A percentile compares a stretch with the other conserved stretches of the same genome.
Evolutionary conservation across 2,888 invertebrate species (phyloP).

Genomic region (Blera fallax): DNA sequence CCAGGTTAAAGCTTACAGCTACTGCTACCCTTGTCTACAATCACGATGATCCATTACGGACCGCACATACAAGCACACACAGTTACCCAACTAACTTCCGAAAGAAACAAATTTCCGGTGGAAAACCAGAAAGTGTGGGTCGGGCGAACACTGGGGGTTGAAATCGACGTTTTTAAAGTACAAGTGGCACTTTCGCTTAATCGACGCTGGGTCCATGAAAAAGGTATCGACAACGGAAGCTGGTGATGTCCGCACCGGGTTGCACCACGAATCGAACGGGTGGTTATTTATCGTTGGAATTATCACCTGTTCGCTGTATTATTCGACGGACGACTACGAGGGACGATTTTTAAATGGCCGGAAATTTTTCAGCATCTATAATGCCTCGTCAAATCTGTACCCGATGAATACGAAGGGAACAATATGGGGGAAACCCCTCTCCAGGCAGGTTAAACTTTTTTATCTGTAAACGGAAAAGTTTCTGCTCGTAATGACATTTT

Average conservation of each 20-base stretch:
- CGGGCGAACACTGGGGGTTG: constrained; percentile 58
- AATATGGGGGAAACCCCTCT: constrained; percentile 16
- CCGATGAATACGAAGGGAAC: neutral
- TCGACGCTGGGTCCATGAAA: constrained; percentile 55
- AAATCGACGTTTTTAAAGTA: constrained; percentile 62
- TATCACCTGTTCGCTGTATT: constrained; percentile 71
- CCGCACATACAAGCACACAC: constrained; percentile 20
- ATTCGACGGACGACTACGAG: constrained; percentile 33
- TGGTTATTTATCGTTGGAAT: constrained; percentile 71
- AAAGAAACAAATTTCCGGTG: constrained; percentile 72
- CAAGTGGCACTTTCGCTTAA: constrained; percentile 67
- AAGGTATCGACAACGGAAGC: constrained; percentile 72
- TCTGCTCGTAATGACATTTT: constrained; percentile 61
- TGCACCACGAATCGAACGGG: constrained; percentile 55
- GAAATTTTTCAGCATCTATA: constrained; percentile 69
- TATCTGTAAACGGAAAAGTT: constrained; percentile 64
- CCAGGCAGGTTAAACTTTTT: constrained; percentile 32
- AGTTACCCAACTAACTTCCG: constrained; percentile 52
- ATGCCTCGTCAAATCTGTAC: constrained; percentile 58
- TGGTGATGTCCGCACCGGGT: constrained; percentile 59
- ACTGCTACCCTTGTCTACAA: constrained; percentile 62
- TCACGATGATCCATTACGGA: constrained; percentile 70
- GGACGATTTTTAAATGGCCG: constrained; percentile 64
- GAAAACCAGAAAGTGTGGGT: constrained; percentile 21
- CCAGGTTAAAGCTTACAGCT: constrained; percentile 63